Percentiles rank a stretch among this genome's conserved stretches.
These are phyloP conservation scores for Dromaius novaehollandiae DNA, from an alignment of 2,113 vertebrate genomes.

Conservation along the genomic window DNA sequence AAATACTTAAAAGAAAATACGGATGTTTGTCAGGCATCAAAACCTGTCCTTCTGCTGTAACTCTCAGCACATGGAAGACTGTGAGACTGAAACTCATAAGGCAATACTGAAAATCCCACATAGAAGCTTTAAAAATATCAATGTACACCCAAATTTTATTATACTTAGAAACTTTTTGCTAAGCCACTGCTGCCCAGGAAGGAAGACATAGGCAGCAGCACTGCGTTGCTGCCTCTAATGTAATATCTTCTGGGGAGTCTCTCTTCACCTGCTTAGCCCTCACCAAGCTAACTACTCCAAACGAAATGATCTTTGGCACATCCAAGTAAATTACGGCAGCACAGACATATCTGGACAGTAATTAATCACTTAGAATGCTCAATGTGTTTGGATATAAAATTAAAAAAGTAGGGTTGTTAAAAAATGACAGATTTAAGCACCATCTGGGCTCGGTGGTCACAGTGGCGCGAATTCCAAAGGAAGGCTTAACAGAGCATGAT, in stretches of 20 bases:
- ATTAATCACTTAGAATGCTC: conserved; percentile 80
- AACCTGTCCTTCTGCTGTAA: background rate
- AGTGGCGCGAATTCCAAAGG: conserved; percentile 83
- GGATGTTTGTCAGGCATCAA: background rate
- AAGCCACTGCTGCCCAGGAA: background rate
- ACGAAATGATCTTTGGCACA: conserved; percentile 43
- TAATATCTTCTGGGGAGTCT: background rate
- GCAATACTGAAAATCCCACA: background rate
- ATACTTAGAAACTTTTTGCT: background rate
- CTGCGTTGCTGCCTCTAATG: background rate
- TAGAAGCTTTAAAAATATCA: background rate
- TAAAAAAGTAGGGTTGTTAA: conserved; percentile 83
- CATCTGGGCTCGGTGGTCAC: conserved; percentile 84
- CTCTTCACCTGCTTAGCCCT: background rate
- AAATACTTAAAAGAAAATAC: background rate
- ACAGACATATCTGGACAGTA: conserved; percentile 78
- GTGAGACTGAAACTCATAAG: background rate
- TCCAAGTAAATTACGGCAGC: conserved; percentile 42
- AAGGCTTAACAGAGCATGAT: conserved; percentile 84
- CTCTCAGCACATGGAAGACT: background rate
- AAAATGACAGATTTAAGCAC: conserved; percentile 85
- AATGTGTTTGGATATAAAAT: conserved; percentile 83
- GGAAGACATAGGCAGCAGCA: background rate
- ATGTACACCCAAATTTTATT: background rate
- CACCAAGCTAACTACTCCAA: conserved; percentile 22